Evolutionary conservation across 2,113 vertebrate species (phyloP).

Genomic region (Bungarus multicinctus): DNA sequence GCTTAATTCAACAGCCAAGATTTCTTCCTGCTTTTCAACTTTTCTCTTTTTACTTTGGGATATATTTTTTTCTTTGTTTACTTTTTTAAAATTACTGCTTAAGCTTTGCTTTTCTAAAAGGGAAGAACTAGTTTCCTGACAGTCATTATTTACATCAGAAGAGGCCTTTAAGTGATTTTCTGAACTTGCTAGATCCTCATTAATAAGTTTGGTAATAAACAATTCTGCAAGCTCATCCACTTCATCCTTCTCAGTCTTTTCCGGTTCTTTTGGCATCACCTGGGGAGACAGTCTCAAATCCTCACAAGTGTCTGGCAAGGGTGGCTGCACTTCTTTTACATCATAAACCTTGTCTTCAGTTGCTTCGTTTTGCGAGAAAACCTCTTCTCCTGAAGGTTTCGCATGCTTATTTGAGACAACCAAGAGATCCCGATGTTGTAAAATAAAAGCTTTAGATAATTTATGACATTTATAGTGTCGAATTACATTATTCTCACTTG

Average conservation of each 20-base stretch:
- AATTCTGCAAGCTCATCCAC: conserved; percentile 78
- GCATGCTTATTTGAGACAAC: conserved; percentile 86
- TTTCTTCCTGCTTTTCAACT: conserved; percentile 63
- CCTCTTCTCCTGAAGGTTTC: conserved; percentile 64
- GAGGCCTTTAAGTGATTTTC: conserved; percentile 66
- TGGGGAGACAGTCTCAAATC: conserved; percentile 65
- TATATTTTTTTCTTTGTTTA: conserved; percentile 79
- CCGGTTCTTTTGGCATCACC: conserved; percentile 61
- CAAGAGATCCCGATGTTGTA: conserved; percentile 86
- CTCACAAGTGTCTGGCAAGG: conserved; percentile 50
- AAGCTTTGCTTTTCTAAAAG: conserved; percentile 69
- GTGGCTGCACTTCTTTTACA: conserved; percentile 54
- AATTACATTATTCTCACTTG: conserved; percentile 87
- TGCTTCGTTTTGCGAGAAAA: conserved; percentile 72
- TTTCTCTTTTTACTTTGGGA: conserved; percentile 75
- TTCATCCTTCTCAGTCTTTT: conserved; percentile 76
- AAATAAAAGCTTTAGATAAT: conserved; percentile 87
- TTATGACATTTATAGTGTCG: conserved; percentile 94
- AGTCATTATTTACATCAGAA: conserved; percentile 64
- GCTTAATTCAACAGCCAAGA: conserved; percentile 45
- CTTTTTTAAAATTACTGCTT: conserved; percentile 68
- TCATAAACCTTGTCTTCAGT: conserved; percentile 53
- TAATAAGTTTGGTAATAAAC: conserved; percentile 80
- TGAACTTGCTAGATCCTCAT: conserved; percentile 70
- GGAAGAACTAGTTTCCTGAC: conserved; percentile 64